Evolutionary conservation across 2,113 vertebrate genomes (phyloP), one percentile per base, ranked within the genome.

Genomic region (Apeltes quadracus): DNA sequence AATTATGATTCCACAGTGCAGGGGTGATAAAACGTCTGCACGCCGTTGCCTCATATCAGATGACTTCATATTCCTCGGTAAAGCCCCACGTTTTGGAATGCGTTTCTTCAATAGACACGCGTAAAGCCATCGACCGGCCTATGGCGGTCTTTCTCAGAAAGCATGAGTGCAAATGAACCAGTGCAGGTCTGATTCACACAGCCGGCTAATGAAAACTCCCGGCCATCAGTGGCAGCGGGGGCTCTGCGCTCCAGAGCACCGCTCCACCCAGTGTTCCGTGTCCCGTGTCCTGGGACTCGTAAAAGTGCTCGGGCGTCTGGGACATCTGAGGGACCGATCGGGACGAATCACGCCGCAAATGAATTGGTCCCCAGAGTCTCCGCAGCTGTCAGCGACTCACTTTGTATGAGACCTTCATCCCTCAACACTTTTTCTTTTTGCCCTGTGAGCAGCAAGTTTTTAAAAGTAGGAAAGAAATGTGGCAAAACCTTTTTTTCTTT

Each of bases 331-430:
- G 75, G 87, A 84, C 89, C 89, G 81, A 90, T 90, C 88, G 82
- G 57, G 76, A 84, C 85, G 65, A 69, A 90, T 89, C 74, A 41
- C 59, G 48, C 85, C 78, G 88, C 87, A 91, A 92, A 92, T 92
- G 84, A 92, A 92, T 93, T 78, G 91, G 81, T 91, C 87, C 80
- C 83, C 44, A 36, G 59, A 81, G 81, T 89, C 87, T 88, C 81
- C 67, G 63, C 75, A 86, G 83, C 89, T 88, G 90, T 91, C 90
- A 92, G 87, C 79, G 81, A 86, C 88, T 92, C 93, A 91, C 88
- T 90, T 91, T 89, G 81, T 82, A 91, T 92, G 86, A 92, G 87
- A 76, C 82, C 84, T 91, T 94, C 88, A 93, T 92, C 91, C 90
- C 89, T 92, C 92, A 93, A 83, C 61, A 78, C 67, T 59, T 82